Percentiles rank a stretch among this genome's conserved stretches.
These are phyloP conservation scores for Ptilonorhynchus violaceus DNA, from an alignment of 2,113 vertebrate species.

Conservation along the genomic window DNA sequence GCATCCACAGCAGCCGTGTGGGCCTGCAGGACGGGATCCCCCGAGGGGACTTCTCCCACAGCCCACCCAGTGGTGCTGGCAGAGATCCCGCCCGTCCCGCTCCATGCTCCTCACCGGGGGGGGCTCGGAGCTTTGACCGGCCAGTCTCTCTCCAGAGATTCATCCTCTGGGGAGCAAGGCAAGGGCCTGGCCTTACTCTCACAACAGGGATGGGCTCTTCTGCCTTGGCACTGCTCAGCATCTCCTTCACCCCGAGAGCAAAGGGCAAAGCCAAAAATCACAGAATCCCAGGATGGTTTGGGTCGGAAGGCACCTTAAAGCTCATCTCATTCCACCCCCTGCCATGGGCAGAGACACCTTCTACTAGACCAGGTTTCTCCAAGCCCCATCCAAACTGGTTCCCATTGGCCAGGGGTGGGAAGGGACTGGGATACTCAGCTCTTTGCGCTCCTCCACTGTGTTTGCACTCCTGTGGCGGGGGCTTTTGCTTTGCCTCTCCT, in stretches of 20 bases:
- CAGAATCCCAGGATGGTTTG: not conserved
- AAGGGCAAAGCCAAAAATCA: not conserved
- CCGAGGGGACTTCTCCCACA: not conserved
- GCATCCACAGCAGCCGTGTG: not conserved
- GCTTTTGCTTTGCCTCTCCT: not conserved
- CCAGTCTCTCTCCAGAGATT: not conserved
- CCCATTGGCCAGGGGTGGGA: not conserved
- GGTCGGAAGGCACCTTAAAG: not conserved
- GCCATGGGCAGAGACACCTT: not conserved
- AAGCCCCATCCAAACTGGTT: not conserved
- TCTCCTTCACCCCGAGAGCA: not conserved
- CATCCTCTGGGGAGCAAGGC: not conserved
- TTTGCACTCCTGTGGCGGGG: rapidly evolving
- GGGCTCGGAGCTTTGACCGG: not conserved
- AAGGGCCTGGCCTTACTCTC: not conserved
- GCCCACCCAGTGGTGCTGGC: not conserved
- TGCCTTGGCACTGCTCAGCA: not conserved
- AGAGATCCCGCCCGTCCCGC: not conserved
- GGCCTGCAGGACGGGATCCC: not conserved
- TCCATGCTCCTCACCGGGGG: not conserved
- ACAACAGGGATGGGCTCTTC: not conserved
- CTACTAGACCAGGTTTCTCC: not conserved
- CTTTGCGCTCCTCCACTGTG: not conserved
- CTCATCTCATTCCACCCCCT: not conserved
- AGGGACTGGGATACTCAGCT: not conserved